These are phyloP conservation scores for Leuctra nigra DNA, from an alignment of 2,888 invertebrate genomes.

Conservation along the genomic window DNA sequence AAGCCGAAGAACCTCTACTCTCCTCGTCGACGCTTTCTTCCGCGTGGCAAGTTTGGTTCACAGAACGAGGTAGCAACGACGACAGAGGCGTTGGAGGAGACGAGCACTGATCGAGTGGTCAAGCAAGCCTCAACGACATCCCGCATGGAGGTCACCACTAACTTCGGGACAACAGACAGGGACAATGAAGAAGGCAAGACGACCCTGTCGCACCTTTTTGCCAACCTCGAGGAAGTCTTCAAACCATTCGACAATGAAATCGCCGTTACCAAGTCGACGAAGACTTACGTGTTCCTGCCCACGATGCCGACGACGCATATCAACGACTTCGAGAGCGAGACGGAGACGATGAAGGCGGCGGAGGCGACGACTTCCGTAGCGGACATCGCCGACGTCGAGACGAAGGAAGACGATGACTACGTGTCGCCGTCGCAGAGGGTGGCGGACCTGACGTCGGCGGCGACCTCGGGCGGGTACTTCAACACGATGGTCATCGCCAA, in stretches of 20 bases:
- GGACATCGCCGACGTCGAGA: background rate
- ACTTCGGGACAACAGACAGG: background rate
- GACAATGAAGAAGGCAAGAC: background rate
- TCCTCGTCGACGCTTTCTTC: constrained; percentile 29
- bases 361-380: background rate
- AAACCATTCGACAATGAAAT: constrained; percentile 28
- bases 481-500: constrained; percentile 13
- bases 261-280: constrained; percentile 28
- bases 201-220: constrained; percentile 6
- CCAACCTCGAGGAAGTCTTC: constrained; percentile 28
- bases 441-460: constrained; percentile 65
- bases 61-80: constrained; percentile 11
- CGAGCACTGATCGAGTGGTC: background rate
- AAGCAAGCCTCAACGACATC: background rate
- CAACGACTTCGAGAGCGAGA: background rate
- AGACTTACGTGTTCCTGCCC: constrained; percentile 26
- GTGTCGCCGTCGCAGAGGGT: constrained; percentile 41
- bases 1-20: constrained; percentile 33
- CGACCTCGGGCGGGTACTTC: constrained; percentile 38
- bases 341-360: background rate
- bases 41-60: constrained; percentile 14
- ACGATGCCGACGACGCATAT: constrained; percentile 21
- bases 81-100: background rate
- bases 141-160: background rate
- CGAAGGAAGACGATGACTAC: constrained; percentile 13